Percentiles rank a stretch among this genome's conserved stretches.
Conservation (phyloP, 2,888 invertebrate species). For the Ormyrus rosae region DNA sequence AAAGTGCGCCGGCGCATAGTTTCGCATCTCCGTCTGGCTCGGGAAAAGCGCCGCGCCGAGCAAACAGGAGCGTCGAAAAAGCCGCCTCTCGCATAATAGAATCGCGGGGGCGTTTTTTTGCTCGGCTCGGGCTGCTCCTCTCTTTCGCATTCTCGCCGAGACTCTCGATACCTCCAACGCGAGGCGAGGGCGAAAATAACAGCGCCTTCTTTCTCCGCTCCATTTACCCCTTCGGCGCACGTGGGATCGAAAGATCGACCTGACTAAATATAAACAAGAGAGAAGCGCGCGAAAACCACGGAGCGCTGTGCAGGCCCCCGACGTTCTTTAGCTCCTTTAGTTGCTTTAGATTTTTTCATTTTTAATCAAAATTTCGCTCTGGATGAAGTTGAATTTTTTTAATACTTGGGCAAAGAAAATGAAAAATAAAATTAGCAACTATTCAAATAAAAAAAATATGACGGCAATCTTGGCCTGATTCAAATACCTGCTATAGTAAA, state of each 20-base stretch:
- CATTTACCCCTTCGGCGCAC: slow-evolving; percentile 58
- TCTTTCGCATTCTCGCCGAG: slow-evolving; percentile 41
- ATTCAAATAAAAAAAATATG: too few relatives aligned
- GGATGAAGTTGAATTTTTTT: too few relatives aligned
- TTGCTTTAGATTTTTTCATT: too few relatives aligned
- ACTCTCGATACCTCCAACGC: slow-evolving; percentile 12
- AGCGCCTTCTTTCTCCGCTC: slow-evolving; percentile 60
- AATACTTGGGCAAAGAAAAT: too few relatives aligned
- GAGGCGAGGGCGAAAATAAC: slow-evolving; percentile 66
- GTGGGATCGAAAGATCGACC: slow-evolving; percentile 67
- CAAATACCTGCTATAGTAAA: too few relatives aligned
- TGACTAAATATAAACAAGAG: slow-evolving; percentile 69
- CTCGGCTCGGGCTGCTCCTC: slow-evolving; percentile 21
- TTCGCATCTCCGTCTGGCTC: slow-evolving; percentile 8
- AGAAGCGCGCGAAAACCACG: slow-evolving; percentile 19
- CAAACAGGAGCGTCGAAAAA: background rate
- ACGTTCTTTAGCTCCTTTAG: too few relatives aligned
- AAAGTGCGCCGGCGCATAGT: slow-evolving; percentile 41
- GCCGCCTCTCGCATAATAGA: background rate
- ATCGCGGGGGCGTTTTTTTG: slow-evolving; percentile 52
- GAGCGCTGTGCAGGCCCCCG: slow-evolving; percentile 1
- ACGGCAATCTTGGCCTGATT: too few relatives aligned
- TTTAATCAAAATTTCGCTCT: too few relatives aligned
- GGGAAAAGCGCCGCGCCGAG: slow-evolving; percentile 12
- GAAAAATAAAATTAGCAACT: too few relatives aligned